Base-by-base conservation (phyloP, 1,140 invertebrate genomes). In the Lethocerus indicus region DNA sequence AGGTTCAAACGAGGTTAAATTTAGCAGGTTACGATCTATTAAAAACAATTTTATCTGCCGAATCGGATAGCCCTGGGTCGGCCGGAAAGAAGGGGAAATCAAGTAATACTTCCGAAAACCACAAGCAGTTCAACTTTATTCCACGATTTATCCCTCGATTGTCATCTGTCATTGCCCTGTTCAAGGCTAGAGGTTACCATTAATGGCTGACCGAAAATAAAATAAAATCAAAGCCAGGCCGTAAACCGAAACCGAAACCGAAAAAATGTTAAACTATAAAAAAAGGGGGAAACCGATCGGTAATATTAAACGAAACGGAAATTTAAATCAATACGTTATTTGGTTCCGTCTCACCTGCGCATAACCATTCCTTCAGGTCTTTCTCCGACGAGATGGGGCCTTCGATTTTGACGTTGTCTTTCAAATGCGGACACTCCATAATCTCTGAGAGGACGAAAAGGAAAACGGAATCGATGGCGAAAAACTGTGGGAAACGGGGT, bases 351-450 rank as follows among this genome's bases (percentile, higher is more conserved):
- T 54, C 35, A 57, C 56, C 56, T 56, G 54, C 54, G 53, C 56
- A 57, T 44, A 46, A 29, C 47, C 49, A 52, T 47, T 57, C 54
- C 49, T 53, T 56, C 54, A 43, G 51, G 23, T 48, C 42, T 24
- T 49, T 44, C 26, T 47, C 39, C 18, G 29, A 29, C 18, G 29
- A 29, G 25, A 47, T 41, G 36, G 40, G 37, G 43, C 23, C 37
- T 20, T 54, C 48, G 25, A 56, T 49, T 56, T 56, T 57, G 21
- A 57, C 52, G 43, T 54, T 51, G 42, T 58, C 55, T 26, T 35
- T 39, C 16, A 58, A 44, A 54, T 58, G 57, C 20, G 57, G 57
- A 47, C 57, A 58, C 50, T 58, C 57, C 55, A 57, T 58, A 1
- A 41, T n/a, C n/a, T n/a, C n/a, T n/a, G n/a, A n/a, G n/a, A n/a